Conservation (phyloP, 2,113 vertebrate genomes). For the Australoheros scitulus region DNA sequence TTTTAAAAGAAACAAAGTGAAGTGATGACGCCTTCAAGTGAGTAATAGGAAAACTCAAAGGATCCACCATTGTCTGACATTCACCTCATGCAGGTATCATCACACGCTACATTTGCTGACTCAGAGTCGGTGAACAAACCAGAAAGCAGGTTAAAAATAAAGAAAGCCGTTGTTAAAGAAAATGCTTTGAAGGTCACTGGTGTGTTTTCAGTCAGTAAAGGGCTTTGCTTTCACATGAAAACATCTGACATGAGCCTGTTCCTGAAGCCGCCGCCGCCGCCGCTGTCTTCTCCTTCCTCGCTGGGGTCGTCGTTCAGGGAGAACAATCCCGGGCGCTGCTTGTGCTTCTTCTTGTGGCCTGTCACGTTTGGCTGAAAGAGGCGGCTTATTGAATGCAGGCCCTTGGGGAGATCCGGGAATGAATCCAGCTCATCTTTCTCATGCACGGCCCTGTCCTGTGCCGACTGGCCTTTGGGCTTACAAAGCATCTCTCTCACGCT, state of each 20-base stretch:
- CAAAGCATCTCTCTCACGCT: slow-evolving; percentile 82
- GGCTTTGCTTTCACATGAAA: slow-evolving; percentile 39
- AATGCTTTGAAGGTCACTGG: not conserved
- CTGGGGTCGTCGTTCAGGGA: slow-evolving; percentile 70
- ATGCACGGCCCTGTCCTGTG: not conserved
- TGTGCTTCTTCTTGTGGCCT: slow-evolving; percentile 82
- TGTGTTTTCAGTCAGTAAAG: not conserved
- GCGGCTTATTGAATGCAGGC: slow-evolving; percentile 85
- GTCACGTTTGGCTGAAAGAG: slow-evolving; percentile 81
- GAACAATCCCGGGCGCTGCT: slow-evolving; percentile 74
- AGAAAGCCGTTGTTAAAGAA: not conserved
- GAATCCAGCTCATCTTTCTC: slow-evolving; percentile 82
- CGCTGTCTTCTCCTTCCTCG: slow-evolving; percentile 56
- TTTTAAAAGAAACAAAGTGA: not conserved
- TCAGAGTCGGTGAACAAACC: not conserved
- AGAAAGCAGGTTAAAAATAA: not conserved
- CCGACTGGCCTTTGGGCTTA: slow-evolving; percentile 55
- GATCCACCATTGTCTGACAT: not conserved
- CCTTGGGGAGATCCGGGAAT: slow-evolving; percentile 83
- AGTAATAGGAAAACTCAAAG: not conserved
- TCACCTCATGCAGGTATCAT: not conserved
- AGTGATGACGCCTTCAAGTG: not conserved
- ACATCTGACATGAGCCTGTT: slow-evolving; percentile 65
- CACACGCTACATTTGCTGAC: not conserved
- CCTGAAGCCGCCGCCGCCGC: slow-evolving; percentile 3